Evolutionary conservation across 2,113 vertebrate genomes (phyloP), one percentile per base, ranked within the genome.

Genomic region (Paracanthobrama guichenoti): DNA sequence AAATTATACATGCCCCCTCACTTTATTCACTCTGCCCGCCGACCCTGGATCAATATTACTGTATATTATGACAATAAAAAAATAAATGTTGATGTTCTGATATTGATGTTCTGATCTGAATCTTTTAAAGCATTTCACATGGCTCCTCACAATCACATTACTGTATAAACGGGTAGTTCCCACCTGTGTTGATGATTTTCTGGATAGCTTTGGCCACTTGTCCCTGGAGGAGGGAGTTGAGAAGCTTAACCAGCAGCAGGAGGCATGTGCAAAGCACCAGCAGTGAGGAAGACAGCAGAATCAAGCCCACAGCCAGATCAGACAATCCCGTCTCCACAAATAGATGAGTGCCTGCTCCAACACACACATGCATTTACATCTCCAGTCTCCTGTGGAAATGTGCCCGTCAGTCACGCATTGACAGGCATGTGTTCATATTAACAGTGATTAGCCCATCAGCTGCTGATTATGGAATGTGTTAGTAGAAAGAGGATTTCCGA

Each of bases 181-280:
- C 48, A 77, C 74, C 53, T 77, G 50, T 39, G 50, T 57, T 59
- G 28, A 77, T 59, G 18, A 77, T 59, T 77, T 77, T 77, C 31
- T 39, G 75, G 31, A 69, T 71, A 6, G 79, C 90, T 92, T 79
- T 91, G 28, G 28, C 50, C 20, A 57, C 71, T 73, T 46, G 71
- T 73, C 71, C 71, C 42, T 48, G 71, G 39, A 73, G 42, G n/a
- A 73, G 42, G 42, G 71, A 73, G 42, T 73, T 73, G 42, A 73
- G 95, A 85, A 95, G 90, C 93, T 96, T 97, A 81, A 96, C 95
- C 2, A 96, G 91, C 64, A 96, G 92, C 50, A 96, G 93, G 42
- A 97, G 93, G 88, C 95, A 96, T 69, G 94, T 94, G 62, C 95
- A 96, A 35, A 96, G 91, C 62, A 95, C 85, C 31, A 94, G 3